Conservation (phyloP, 2,797 vertebrate species). For the Alexandromys oeconomus region DNA sequence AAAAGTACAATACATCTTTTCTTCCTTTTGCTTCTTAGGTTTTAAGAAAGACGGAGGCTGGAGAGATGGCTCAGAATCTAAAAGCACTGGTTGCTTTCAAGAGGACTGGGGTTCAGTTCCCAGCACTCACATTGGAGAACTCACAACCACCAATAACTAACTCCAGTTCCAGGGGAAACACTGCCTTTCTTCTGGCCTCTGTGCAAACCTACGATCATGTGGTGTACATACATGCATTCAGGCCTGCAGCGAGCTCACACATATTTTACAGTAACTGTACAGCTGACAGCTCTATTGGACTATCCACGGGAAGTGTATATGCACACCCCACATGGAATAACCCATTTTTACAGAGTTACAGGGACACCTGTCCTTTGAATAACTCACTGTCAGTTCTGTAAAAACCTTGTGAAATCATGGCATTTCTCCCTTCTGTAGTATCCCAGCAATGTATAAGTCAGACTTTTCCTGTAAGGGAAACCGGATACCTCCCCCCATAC, state of each 20-base stretch:
- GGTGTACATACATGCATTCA: background rate
- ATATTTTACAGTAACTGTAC: too few species aligned
- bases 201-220: background rate
- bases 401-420: too few species aligned
- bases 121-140: background rate
- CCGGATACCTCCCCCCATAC: too few species aligned
- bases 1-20: background rate
- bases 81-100: background rate
- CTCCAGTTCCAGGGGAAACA: background rate
- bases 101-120: background rate
- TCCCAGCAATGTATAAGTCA: too few species aligned
- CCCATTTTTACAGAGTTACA: too few species aligned
- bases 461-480: too few species aligned
- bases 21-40: background rate
- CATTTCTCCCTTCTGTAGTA: too few species aligned
- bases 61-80: background rate
- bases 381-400: too few species aligned
- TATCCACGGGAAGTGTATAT: too few species aligned
- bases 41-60: background rate
- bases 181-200: background rate
- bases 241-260: background rate
- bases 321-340: too few species aligned
- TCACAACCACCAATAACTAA: background rate
- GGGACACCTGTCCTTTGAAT: too few species aligned
- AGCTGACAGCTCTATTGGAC: too few species aligned